Base-by-base conservation (phyloP, 2,797 vertebrate genomes). In the Gobio occitaniae region DNA sequence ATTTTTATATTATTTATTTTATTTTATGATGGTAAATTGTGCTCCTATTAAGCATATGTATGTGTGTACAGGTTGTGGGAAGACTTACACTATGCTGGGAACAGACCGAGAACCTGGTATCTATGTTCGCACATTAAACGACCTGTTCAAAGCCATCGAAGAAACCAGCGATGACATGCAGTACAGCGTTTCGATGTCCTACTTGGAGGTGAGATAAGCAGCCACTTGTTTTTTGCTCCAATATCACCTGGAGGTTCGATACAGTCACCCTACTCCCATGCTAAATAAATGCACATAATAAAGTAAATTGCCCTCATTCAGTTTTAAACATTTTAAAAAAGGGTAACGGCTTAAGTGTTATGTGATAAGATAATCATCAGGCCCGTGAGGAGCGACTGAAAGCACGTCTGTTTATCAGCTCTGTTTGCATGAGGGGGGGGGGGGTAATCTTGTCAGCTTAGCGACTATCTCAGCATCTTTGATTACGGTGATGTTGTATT, bases 11-110 rank as follows among this genome's bases (percentile, higher is more conserved):
- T 17, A 1, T 70, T 81, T 3, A 1, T 41, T 41, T 41, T 6
- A 6, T 41, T 41, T 3, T 21, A 44, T 9, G 0, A 32, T 19
- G 12, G 7, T 48, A n/a, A 71, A 32, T 48, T n/a, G 3, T 69
- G n/a, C 17, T 69, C 9, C 25, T 70, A 56, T 56, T 56, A 56
- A 69, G 7, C 11, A 56, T 70, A 52, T 86, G 54, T 84, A 70
- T 0, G 47, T 87, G 10, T 87, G 47, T 78, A 16, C 88, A 98
- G 97, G 97, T 84, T 98, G 97, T 74, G 97, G 97, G 87, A 99
- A 99, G 91, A 99, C 97, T 0, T 98, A 98, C 92, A 98, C 97
- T 71, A 99, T 99, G 97, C 87, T 99, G 91, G 97, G 97, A 71
- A 98, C 97, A 0, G 96, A 98, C 90, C 92, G 91, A 0, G 96